These are phyloP conservation scores for Pseudonaja textilis DNA, from an alignment of 2,113 vertebrate genomes.

Conservation along the genomic window DNA sequence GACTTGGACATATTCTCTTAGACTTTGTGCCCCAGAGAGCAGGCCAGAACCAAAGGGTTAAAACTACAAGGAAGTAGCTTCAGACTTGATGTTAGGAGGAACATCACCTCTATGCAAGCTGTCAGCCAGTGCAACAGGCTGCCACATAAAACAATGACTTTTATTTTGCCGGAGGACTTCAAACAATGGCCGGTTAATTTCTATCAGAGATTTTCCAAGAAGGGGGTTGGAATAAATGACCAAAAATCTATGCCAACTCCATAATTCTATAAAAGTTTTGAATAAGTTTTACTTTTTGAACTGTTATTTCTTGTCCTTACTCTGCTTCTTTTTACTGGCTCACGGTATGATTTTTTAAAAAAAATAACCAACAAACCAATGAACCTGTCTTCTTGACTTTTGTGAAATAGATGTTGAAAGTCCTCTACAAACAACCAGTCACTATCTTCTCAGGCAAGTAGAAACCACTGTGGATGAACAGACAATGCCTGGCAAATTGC, in stretches of 20 bases:
- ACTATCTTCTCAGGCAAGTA: slow-evolving; percentile 79
- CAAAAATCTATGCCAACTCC: background rate
- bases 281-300: background rate
- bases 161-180: background rate
- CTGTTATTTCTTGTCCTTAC: background rate
- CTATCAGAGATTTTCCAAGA: background rate
- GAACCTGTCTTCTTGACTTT: slow-evolving; percentile 23
- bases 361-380: background rate
- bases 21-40: background rate
- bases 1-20: background rate
- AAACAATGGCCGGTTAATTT: background rate
- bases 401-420: slow-evolving; percentile 69
- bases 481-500: slow-evolving; percentile 86
- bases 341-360: background rate
- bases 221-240: background rate
- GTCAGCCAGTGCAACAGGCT: background rate
- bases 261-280: background rate
- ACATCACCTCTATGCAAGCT: background rate
- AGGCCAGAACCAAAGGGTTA: background rate
- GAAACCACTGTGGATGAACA: slow-evolving; percentile 90
- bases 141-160: background rate
- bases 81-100: background rate
- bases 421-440: slow-evolving; percentile 87
- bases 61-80: background rate
- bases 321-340: background rate